phyloP scores from a whole-genome alignment of 1,140 invertebrate species.

The Popillia japonica region DNA sequence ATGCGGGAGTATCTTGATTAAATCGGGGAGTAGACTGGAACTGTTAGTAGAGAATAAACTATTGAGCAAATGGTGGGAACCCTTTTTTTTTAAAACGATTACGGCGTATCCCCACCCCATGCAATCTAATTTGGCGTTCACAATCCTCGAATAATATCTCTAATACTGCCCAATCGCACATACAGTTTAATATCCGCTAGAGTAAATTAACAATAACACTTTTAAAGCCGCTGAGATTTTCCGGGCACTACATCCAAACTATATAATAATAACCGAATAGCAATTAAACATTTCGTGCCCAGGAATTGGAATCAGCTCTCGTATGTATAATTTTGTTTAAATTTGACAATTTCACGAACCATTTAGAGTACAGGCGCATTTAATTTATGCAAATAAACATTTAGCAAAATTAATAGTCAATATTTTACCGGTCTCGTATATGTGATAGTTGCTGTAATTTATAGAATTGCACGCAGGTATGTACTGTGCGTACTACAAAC shows the following conservation, averaged over 20 bases:
- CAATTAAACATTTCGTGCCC: too few relatives aligned
- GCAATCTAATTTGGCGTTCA: too few relatives aligned
- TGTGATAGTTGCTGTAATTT: background rate
- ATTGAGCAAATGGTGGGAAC: too few relatives aligned
- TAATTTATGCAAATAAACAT: constrained; percentile 15
- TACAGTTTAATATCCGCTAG: too few relatives aligned
- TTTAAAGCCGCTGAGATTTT: background rate
- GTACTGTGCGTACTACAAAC: background rate
- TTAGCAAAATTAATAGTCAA: constrained; percentile 16
- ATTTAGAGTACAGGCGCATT: background rate
- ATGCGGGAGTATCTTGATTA: too few relatives aligned
- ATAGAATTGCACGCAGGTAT: background rate
- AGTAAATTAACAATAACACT: too few relatives aligned
- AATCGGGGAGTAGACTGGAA: too few relatives aligned
- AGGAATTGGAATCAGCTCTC: background rate
- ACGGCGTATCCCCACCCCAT: too few relatives aligned
- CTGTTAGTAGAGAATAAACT: too few relatives aligned
- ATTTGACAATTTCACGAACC: background rate
- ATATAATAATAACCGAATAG: background rate
- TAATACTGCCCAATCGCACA: too few relatives aligned
- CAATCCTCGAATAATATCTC: too few relatives aligned
- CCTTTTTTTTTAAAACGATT: too few relatives aligned
- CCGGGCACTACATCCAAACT: background rate
- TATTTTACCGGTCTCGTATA: background rate
- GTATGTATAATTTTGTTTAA: background rate